phyloP scores from a whole-genome alignment of 2,113 vertebrate species.

The Mungos mungo region DNA sequence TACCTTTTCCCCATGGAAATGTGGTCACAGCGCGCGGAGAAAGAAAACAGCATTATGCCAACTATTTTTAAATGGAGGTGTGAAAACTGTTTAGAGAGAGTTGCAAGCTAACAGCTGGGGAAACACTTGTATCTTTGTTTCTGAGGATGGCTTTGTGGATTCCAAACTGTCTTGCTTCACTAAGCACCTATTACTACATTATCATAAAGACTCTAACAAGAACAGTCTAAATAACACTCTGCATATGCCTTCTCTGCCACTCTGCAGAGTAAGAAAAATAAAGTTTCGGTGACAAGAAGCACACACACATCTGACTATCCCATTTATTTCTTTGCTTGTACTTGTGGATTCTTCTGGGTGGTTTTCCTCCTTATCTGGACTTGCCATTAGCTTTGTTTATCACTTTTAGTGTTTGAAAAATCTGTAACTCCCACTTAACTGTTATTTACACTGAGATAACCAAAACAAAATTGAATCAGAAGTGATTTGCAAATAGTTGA shows the following conservation, averaged over 20 bases:
- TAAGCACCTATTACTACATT: not conserved
- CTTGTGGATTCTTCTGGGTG: slow-evolving; percentile 66
- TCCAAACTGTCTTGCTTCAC: slow-evolving; percentile 42
- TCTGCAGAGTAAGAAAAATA: slow-evolving; percentile 41
- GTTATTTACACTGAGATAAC: slow-evolving; percentile 86
- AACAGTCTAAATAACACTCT: not conserved
- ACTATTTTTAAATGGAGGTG: slow-evolving; percentile 68
- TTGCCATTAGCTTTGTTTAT: slow-evolving; percentile 76
- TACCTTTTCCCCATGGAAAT: not conserved
- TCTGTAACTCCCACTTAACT: slow-evolving; percentile 80
- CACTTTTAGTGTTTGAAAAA: slow-evolving; percentile 77
- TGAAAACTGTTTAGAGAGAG: slow-evolving; percentile 60
- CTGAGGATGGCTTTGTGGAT: slow-evolving; percentile 35
- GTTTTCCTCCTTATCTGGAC: slow-evolving; percentile 77
- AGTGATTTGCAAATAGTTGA: slow-evolving; percentile 83
- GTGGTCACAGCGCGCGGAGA: slow-evolving; percentile 30
- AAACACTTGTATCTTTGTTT: slow-evolving; percentile 69
- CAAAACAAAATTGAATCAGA: slow-evolving; percentile 80
- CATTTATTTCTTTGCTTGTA: slow-evolving; percentile 1
- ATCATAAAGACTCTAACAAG: slow-evolving; percentile 9
- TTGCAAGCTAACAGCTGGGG: slow-evolving; percentile 55
- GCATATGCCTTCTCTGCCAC: not conserved
- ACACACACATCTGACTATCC: not conserved
- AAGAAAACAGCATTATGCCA: slow-evolving; percentile 58
- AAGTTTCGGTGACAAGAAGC: slow-evolving; percentile 59